Evolutionary conservation across 2,888 invertebrate species (phyloP), one percentile per base, ranked within the genome.

Genomic region (Rhodophaea formosa): DNA sequence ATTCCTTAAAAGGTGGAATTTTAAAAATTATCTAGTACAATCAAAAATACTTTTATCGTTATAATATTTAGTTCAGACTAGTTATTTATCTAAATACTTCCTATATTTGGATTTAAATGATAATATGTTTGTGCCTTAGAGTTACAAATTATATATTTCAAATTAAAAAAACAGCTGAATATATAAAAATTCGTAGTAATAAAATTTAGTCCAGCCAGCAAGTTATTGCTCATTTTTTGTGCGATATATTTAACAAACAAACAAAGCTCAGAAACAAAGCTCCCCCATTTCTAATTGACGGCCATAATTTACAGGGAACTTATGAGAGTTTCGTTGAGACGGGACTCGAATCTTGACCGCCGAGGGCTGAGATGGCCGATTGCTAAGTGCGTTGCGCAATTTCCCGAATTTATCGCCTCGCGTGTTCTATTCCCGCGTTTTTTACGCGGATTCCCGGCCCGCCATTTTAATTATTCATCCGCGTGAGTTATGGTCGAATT

Each of bases 401-500:
- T 88, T 77, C 71, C 76, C 62, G 75, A 82, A 89, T 89, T 88
- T 88, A 89, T 88, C 77, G 84, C 70, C 70, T 72, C 72, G 79
- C 79, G 79, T 76, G 75, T 75, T 71, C 69, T 67, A 66, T 68
- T 72, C 71, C 70, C 72, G 73, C 70, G 74, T 86, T 89, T 89
- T 88, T 89, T 86, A 79, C 84, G 84, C 84, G 79, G 78, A 81
- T 81, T 83, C 82, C 84, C 82, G 79, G 66, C 82, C 79, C 85
- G 85, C 84, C 85, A 80, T 84, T 89, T 92, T 91, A 91, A 92
- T 92, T 92, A 92, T 92, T 91, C 91, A 91, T 88, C 80, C 80
- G 76, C 81, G 81, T 91, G 91, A 92, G 91, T 92, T 92, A 92
- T 92, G 91, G 90, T 86, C 88, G 89, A 91, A 92, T 92, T 91